Conservation (phyloP, 2,113 vertebrate species). For the Ochotona princeps region DNA sequence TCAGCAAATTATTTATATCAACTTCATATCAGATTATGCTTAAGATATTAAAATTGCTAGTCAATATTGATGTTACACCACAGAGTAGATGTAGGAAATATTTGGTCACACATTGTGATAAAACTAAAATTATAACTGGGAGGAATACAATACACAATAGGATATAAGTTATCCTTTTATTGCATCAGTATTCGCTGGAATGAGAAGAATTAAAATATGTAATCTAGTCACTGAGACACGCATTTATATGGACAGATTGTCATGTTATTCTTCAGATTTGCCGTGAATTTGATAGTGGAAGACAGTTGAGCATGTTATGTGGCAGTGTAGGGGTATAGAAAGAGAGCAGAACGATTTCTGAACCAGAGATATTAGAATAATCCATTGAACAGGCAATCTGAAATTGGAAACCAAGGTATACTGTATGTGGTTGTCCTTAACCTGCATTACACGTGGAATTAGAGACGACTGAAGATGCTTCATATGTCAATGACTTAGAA, state of each 20-base stretch:
- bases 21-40: slow-evolving; percentile 26
- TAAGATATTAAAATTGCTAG: slow-evolving; percentile 45
- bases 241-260: not conserved
- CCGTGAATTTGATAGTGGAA: not conserved
- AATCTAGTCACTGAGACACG: not conserved
- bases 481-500: not conserved
- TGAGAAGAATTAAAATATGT: not conserved
- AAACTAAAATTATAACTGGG: slow-evolving; percentile 13
- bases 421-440: not conserved
- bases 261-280: not conserved
- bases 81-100: not conserved
- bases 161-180: not conserved
- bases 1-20: not conserved
- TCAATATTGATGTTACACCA: slow-evolving; percentile 10
- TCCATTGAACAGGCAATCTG: not conserved
- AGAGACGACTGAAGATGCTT: not conserved
- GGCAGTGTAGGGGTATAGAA: not conserved
- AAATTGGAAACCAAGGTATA: not conserved
- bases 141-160: not conserved
- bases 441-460: not conserved
- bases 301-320: not conserved
- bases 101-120: slow-evolving; percentile 3
- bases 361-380: not conserved
- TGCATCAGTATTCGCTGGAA: slow-evolving; percentile 3
- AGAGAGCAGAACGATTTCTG: not conserved